These are phyloP conservation scores for Bombus fervidus DNA, from an alignment of 1,140 invertebrate species.

Conservation along the genomic window DNA sequence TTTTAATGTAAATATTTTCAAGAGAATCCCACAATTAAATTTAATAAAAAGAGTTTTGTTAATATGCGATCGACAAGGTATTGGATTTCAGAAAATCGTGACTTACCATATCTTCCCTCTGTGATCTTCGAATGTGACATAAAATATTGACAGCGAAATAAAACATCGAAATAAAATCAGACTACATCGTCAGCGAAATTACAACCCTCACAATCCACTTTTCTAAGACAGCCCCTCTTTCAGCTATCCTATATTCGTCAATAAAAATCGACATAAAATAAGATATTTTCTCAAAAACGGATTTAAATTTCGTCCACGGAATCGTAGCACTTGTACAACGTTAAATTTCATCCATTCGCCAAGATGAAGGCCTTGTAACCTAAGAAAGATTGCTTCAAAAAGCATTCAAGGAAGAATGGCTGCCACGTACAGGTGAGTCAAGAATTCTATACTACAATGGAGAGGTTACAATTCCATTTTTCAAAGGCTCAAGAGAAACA, in stretches of 20 bases:
- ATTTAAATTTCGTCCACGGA: neutral
- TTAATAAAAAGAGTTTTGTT: too few species aligned
- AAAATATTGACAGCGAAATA: neutral
- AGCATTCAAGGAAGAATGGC: neutral
- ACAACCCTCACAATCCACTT: neutral
- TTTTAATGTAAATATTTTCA: too few species aligned
- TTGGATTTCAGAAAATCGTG: too few species aligned
- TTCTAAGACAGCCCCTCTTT: too few species aligned
- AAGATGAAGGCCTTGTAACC: neutral
- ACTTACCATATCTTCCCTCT: too few species aligned
- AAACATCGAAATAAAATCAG: neutral
- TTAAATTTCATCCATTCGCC: neutral
- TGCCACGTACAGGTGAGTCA: neutral
- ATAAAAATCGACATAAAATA: neutral
- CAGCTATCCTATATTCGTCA: too few species aligned
- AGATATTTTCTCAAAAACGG: neutral
- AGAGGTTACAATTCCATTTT: constrained; percentile 23
- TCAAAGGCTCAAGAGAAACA: constrained; percentile 6
- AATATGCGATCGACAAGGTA: too few species aligned
- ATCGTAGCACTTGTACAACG: neutral
- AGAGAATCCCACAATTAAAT: too few species aligned
- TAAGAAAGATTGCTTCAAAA: neutral
- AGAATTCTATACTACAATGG: constrained; percentile 10
- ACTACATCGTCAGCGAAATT: neutral
- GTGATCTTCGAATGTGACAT: neutral